These are phyloP conservation scores for Cygnus olor DNA, from an alignment of 2,797 vertebrate species.

Conservation along the genomic window DNA sequence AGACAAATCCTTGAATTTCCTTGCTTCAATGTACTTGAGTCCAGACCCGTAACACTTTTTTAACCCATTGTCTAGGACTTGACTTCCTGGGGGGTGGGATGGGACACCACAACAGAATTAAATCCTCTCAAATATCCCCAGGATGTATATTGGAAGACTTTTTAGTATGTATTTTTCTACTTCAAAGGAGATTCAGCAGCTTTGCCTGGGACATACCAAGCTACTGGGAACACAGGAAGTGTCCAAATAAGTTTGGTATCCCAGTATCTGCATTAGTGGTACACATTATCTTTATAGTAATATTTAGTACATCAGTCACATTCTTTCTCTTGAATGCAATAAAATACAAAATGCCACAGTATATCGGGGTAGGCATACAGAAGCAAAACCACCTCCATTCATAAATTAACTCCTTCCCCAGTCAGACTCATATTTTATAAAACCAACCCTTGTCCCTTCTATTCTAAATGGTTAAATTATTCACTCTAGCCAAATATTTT, in stretches of 20 bases:
- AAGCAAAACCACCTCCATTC: slow-evolving; percentile 25
- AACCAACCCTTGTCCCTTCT: neutral
- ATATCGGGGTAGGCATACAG: neutral
- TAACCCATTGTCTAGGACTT: neutral
- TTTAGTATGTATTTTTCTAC: neutral
- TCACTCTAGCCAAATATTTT: slow-evolving; percentile 25
- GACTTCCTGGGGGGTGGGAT: neutral
- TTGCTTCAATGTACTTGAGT: neutral
- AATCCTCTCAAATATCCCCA: neutral
- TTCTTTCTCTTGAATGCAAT: neutral
- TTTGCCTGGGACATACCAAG: neutral
- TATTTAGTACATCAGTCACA: neutral
- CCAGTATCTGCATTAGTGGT: neutral
- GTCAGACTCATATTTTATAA: slow-evolving; percentile 11
- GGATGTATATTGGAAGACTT: neutral
- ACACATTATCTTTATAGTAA: neutral
- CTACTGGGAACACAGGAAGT: neutral
- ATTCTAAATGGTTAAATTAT: slow-evolving; percentile 30
- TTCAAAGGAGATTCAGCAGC: neutral
- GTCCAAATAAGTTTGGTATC: neutral
- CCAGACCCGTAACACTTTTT: neutral
- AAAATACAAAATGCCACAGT: neutral
- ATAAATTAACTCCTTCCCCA: slow-evolving; percentile 24
- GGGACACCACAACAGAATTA: neutral
- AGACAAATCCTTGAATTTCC: neutral